Base-by-base conservation (phyloP, 2,797 vertebrate genomes). In the Meda fulgida region DNA sequence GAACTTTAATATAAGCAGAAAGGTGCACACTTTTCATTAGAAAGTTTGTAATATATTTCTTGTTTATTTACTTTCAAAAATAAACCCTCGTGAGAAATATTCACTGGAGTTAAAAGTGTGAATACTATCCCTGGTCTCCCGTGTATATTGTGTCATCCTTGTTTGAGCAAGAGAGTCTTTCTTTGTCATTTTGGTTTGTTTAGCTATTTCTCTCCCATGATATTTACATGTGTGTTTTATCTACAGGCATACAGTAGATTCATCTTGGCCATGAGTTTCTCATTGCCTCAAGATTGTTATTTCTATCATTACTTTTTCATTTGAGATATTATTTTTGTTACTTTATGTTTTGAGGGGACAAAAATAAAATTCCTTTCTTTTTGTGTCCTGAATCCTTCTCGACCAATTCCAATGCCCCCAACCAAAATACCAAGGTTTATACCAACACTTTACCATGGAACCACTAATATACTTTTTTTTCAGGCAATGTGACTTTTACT, bases 291-390 rank as follows among this genome's bases (percentile, higher is more conserved):
- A 21, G 40, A 29, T 69, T 69, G 4, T 23, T 48, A 16, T 48
- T 48, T 29, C 8, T 31, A 23, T 55, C 48, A 73, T 76, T n/a
- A 55, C 10, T 76, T 76, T 76, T 55, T 76, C 21, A 55, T 76
- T n/a, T 76, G 19, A 34, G 19, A 53, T 4, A 51, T 53, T 48
- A 36, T 36, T 76, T 36, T 55, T 76, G 5, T 36, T 53, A 51
- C 29, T 76, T 11, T 34, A 36, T 7, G 26, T 23, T 75, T 19
- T 29, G 46, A 72, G 10, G 2, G 9, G 18, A 53, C 5, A 23
- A 3, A 75, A 34, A 34, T 21, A 29, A 46, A 51, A 51, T 9
- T 46, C 4, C 11, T 43, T 14, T 43, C 3, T 21, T 75, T 21
- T 34, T 21, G 29, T 76, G 29, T 34, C 19, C 29, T 14, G 31